Evolutionary conservation across 2,797 vertebrate genomes (phyloP).

Genomic region (Phaenicophaeus curvirostris): DNA sequence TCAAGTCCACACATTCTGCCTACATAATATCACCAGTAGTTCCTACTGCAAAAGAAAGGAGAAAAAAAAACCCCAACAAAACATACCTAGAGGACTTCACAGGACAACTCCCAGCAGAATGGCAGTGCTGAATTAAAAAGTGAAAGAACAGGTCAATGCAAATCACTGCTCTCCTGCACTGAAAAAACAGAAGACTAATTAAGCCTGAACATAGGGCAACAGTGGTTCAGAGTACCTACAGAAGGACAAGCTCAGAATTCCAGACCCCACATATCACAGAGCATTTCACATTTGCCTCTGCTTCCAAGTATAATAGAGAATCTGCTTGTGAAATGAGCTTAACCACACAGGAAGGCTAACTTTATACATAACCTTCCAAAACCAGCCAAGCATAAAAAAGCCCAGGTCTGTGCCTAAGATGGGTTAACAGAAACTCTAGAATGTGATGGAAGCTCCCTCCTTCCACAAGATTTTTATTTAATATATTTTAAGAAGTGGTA

Average conservation of each 20-base stretch:
- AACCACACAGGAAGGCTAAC: neutral
- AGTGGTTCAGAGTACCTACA: neutral
- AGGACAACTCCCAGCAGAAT: neutral
- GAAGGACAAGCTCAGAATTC: neutral
- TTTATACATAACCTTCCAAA: neutral
- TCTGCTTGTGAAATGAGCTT: neutral
- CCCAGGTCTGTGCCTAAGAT: neutral
- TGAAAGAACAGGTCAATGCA: neutral
- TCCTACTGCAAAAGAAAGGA: neutral
- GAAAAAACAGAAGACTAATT: neutral
- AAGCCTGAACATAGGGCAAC: neutral
- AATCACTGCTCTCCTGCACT: neutral
- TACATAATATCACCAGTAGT: neutral
- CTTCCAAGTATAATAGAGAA: neutral
- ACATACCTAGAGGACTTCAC: neutral
- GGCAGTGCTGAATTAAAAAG: neutral
- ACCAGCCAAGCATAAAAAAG: neutral
- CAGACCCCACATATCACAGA: neutral
- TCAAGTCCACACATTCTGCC: neutral
- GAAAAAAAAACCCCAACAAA: neutral
- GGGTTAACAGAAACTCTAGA: neutral
- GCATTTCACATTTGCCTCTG: neutral
- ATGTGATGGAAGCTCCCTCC: neutral
- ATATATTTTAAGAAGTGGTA: neutral
- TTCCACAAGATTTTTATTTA: neutral